Base-by-base conservation (phyloP, 2,888 invertebrate species). In the Synanthedon formicaeformis region DNA sequence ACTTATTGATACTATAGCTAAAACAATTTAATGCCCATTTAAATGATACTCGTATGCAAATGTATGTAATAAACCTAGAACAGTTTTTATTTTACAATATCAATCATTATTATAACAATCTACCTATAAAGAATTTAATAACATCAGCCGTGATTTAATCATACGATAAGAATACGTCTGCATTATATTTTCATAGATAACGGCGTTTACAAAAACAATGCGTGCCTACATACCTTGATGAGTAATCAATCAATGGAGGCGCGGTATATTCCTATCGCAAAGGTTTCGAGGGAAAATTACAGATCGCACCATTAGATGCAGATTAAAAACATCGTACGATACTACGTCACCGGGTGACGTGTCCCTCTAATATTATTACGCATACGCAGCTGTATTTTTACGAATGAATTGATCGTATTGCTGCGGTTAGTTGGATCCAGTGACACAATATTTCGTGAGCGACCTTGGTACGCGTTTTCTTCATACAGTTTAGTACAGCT, bases 321-420 rank as follows among this genome's bases (percentile, higher is more conserved):
- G 34, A 67, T 64, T 70, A 70, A 62, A 72, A 73, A 71, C 64
- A 82, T 83, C 80, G 70, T 80, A 76, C 77, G 83, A 82, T 78
- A 56, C 72, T 59, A 60, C 81, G 79, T 81, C 82, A 83, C 62
- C 52, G 52, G 41, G 53, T 80, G 81, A 81, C 81, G 79, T 73
- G 74, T 64, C 51, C 55, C 49, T 34, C 34, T 34, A 34, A 10
- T 34, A 16, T 18, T 16, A 23, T 49, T 18, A 23, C 23, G 49
- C 49, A 49, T n/a, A 14, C 34, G 45, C 45, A 12, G 45, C 45
- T 45, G 45, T 45, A 45, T 45, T 45, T 45, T 45, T 45, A 14
- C n/a, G 45, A 45, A 45, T 45, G 13, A 14, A 13, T 14, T 45
- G 4, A 12, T 8, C 27, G 34, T 10, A 45, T 45, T 45, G 45